phyloP scores from a whole-genome alignment of 1,140 invertebrate species.

The Drosophila virilis region DNA sequence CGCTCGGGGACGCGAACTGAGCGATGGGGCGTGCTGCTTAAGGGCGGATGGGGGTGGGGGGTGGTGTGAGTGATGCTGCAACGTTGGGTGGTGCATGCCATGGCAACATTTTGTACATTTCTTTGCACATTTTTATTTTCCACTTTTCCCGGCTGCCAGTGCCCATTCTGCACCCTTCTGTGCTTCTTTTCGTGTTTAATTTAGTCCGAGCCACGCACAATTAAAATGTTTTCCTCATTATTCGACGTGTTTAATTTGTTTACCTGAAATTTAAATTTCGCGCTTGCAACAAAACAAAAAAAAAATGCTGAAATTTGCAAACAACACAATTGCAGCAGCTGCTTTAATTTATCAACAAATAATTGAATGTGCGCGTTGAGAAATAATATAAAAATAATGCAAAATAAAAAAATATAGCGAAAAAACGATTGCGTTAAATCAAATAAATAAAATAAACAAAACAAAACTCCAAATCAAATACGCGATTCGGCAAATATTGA shows the following conservation, averaged over 20 bases:
- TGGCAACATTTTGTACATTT: conserved; percentile 48
- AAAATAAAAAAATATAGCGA: conserved; percentile 4
- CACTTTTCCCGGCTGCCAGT: not conserved
- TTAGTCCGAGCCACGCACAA: conserved; percentile 44
- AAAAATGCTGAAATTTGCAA: conserved; percentile 34
- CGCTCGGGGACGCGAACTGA: conserved; percentile 40
- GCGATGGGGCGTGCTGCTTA: conserved; percentile 8
- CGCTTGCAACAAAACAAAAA: conserved; percentile 19
- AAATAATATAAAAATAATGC: conserved; percentile 18
- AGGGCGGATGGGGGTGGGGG: not conserved
- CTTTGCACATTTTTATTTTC: conserved; percentile 25
- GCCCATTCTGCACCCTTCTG: not conserved
- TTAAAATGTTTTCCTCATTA: conserved; percentile 57
- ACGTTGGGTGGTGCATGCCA: conserved; percentile 7
- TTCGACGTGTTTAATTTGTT: conserved; percentile 53
- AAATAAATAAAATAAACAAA: conserved; percentile 40
- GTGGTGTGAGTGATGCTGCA: not conserved
- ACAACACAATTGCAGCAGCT: conserved; percentile 31
- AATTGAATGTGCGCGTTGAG: conserved; percentile 48
- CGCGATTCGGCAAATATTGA: conserved; percentile 50
- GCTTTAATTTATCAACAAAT: conserved; percentile 66
- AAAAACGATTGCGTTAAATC: conserved; percentile 35
- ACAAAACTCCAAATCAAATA: conserved; percentile 56
- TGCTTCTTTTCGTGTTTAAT: conserved; percentile 41
- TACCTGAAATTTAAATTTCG: conserved; percentile 48